Conservation (phyloP, 2,797 vertebrate genomes). For the Micrastur ruficollis region DNA sequence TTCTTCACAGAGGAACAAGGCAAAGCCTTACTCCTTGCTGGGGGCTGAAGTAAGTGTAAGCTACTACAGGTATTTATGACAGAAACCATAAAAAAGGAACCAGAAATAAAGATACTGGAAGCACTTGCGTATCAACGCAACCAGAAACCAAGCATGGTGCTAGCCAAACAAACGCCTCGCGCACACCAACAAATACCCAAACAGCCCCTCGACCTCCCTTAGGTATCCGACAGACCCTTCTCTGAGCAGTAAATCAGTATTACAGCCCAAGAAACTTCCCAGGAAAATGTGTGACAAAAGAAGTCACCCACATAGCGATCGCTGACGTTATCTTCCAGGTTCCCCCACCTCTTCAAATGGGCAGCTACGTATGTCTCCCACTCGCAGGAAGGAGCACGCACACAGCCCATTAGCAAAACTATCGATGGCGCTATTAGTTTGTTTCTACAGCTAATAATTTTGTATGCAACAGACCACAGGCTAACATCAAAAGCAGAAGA, state of each 20-base stretch:
- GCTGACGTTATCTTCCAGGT: background rate
- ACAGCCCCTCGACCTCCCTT: background rate
- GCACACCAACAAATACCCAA: background rate
- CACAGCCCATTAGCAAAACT: background rate
- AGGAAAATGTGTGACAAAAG: rapidly evolving
- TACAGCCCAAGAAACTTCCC: background rate
- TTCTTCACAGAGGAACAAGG: background rate
- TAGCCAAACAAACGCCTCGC: background rate
- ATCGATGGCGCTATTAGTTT: background rate
- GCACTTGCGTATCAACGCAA: background rate
- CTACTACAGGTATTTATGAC: background rate
- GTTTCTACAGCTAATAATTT: background rate
- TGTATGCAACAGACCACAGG: background rate
- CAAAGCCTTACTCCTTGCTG: background rate
- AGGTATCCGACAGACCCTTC: background rate
- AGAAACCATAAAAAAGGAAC: background rate
- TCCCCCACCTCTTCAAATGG: background rate
- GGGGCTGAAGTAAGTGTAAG: background rate
- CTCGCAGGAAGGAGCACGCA: background rate
- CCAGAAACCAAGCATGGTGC: background rate
- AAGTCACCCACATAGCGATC: background rate
- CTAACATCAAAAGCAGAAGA: background rate
- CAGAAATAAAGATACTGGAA: background rate
- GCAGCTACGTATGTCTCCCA: background rate
- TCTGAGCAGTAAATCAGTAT: background rate